phyloP scores from a whole-genome alignment of 2,888 invertebrate species.

The Drosophila austrosaltans region DNA sequence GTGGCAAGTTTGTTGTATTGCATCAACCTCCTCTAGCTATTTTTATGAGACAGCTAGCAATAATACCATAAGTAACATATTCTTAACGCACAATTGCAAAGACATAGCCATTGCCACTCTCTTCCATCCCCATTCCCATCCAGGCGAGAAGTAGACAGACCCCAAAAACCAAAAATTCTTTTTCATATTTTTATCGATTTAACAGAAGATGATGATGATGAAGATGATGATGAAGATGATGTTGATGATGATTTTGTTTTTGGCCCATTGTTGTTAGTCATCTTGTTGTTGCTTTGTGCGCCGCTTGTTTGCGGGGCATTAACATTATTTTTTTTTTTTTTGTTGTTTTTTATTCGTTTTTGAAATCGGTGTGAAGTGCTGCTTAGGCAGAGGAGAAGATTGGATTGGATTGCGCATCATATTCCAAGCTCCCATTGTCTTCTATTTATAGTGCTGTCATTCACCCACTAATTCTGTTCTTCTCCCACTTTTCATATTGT shows the following conservation, averaged over 20 bases:
- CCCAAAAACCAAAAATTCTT: slow-evolving; percentile 2
- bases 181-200: slow-evolving; percentile 70
- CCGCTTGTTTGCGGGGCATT: slow-evolving; percentile 2
- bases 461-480: slow-evolving; percentile 11
- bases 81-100: slow-evolving; percentile 66
- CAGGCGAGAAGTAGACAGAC: slow-evolving; percentile 7
- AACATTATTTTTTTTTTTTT: background rate
- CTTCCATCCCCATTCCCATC: too few relatives aligned
- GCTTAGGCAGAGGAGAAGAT: background rate
- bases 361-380: slow-evolving; percentile 7
- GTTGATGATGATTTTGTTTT: slow-evolving; percentile 48
- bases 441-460: slow-evolving; percentile 11
- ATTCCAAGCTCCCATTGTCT: background rate
- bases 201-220: slow-evolving; percentile 40
- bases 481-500: slow-evolving; percentile 4
- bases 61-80: slow-evolving; percentile 62
- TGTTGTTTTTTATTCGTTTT: too few relatives aligned
- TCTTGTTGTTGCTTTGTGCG: slow-evolving; percentile 15
- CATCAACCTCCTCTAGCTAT: slow-evolving; percentile 31
- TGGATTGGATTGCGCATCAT: slow-evolving; percentile 2
- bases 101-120: slow-evolving; percentile 11
- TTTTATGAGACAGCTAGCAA: slow-evolving; percentile 40
- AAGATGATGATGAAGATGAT: slow-evolving; percentile 27
- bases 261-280: slow-evolving; percentile 60
- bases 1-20: slow-evolving; percentile 32